These are phyloP conservation scores for Phalera bucephala DNA, from an alignment of 2,888 invertebrate genomes.

Conservation along the genomic window DNA sequence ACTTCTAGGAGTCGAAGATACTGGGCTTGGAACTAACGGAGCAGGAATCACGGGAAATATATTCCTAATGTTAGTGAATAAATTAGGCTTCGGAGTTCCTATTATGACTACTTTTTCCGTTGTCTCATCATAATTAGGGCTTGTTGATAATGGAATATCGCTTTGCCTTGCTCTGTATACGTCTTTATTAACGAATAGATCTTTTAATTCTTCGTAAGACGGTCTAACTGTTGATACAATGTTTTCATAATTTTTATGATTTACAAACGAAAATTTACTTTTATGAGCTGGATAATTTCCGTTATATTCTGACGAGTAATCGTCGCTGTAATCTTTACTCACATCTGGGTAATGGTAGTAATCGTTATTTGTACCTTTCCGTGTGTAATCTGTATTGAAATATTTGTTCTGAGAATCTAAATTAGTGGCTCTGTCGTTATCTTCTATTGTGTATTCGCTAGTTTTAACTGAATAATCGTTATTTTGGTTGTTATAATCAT, in stretches of 20 bases:
- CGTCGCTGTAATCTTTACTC: constrained; percentile 60
- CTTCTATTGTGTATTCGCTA: constrained; percentile 9
- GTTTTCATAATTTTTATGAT: constrained; percentile 22
- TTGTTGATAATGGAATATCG: constrained; percentile 34
- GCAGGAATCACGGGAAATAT: constrained; percentile 29
- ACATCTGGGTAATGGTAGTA: constrained; percentile 50
- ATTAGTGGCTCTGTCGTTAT: constrained; percentile 15
- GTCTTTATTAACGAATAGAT: constrained; percentile 47
- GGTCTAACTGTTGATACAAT: constrained; percentile 39
- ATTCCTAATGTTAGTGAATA: constrained; percentile 54
- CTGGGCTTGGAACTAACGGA: constrained; percentile 15
- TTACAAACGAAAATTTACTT: constrained; percentile 49
- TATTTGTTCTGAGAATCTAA: constrained; percentile 22
- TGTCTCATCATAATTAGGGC: constrained; percentile 41
- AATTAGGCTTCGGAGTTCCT: constrained; percentile 42
- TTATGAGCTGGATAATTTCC: constrained; percentile 49
- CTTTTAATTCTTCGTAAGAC: constrained; percentile 50
- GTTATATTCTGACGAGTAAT: constrained; percentile 58
- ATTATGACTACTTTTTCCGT: constrained; percentile 56
- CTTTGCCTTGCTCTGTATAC: constrained; percentile 35
- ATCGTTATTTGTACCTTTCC: constrained; percentile 25
- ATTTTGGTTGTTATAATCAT: constrained; percentile 17
- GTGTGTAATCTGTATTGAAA: constrained; percentile 11
- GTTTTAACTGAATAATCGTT: constrained; percentile 18
- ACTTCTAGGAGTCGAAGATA: constrained; percentile 40